Percentiles rank a stretch among this genome's conserved stretches.
phyloP scores from a whole-genome alignment of 64 coral and sea anemone genomes.

The Cladopsammia gracilis region DNA sequence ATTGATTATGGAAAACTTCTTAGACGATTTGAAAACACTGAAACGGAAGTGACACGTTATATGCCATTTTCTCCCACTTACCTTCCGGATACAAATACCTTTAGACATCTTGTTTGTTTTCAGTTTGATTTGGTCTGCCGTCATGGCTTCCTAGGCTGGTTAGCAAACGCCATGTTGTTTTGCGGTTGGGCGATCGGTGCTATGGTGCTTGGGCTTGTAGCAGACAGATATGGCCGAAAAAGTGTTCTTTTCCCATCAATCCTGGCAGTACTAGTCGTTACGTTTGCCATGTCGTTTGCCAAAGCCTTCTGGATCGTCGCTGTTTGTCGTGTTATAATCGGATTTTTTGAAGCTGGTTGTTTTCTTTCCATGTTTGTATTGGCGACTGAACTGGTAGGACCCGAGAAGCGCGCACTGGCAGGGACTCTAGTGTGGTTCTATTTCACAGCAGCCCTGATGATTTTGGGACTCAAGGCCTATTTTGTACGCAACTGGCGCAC shows the following conservation, averaged over 20 bases:
- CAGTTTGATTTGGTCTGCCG: slow-evolving; percentile 97
- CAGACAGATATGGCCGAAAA: slow-evolving; percentile 87
- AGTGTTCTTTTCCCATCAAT: slow-evolving; percentile 91
- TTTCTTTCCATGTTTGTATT: slow-evolving; percentile 83
- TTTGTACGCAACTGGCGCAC: slow-evolving; percentile 84
- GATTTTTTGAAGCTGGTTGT: slow-evolving; percentile 85
- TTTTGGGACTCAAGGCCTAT: slow-evolving; percentile 85
- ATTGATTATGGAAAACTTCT: no score
- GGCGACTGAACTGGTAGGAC: slow-evolving; percentile 87
- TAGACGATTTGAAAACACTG: no score
- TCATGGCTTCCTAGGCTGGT: slow-evolving; percentile 70
- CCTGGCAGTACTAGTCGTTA: slow-evolving; percentile 52
- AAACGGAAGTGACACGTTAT: no score
- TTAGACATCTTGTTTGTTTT: background rate
- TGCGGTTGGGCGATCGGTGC: slow-evolving; percentile 89
- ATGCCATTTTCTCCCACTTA: no score
- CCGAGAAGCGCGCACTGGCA: slow-evolving; percentile 78
- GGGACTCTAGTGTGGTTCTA: slow-evolving; percentile 88
- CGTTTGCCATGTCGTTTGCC: slow-evolving; percentile 87
- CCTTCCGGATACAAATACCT: no score
- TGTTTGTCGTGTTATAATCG: slow-evolving; percentile 78
- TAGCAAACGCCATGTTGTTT: slow-evolving; percentile 90
- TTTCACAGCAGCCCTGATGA: slow-evolving; percentile 78
- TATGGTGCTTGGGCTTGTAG: slow-evolving; percentile 75
- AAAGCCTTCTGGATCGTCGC: slow-evolving; percentile 74